These are phyloP conservation scores for Pocillopora grandis DNA, from an alignment of 92 coral and sea anemone genomes.

Conservation along the genomic window DNA sequence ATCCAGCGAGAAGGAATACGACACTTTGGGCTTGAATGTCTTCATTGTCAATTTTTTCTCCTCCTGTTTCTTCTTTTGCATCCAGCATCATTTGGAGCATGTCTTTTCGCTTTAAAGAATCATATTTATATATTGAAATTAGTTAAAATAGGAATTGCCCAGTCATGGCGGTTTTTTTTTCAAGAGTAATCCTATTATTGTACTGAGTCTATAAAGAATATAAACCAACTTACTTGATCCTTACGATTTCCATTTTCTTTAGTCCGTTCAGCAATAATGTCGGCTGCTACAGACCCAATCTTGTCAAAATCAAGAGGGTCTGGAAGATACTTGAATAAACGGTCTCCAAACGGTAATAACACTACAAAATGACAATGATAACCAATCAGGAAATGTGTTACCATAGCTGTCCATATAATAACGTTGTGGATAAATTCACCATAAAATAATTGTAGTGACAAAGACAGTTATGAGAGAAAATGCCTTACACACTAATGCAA, in stretches of 20 bases:
- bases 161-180: too few species aligned
- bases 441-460: not conserved
- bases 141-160: too few species aligned
- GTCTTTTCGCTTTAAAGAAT: slow-evolving; percentile 10
- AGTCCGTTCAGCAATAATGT: slow-evolving; percentile 37
- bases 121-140: too few species aligned
- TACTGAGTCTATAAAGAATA: not conserved
- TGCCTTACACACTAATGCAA: slow-evolving; percentile 22
- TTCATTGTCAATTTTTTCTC: slow-evolving; percentile 28
- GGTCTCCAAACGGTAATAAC: slow-evolving; percentile 35
- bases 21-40: slow-evolving; percentile 35
- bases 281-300: slow-evolving; percentile 34
- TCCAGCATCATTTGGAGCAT: slow-evolving; percentile 40
- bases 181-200: too few species aligned
- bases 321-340: slow-evolving; percentile 6
- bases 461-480: too few species aligned
- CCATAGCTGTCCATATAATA: not conserved
- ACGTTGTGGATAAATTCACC: not conserved
- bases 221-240: not conserved
- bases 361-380: not conserved
- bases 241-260: slow-evolving; percentile 26
- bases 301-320: slow-evolving; percentile 24
- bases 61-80: slow-evolving; percentile 30
- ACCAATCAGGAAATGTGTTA: not conserved
- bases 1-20: slow-evolving; percentile 29